These are phyloP conservation scores for Rosalia funebris DNA, from an alignment of 2,888 invertebrate genomes.

Conservation along the genomic window DNA sequence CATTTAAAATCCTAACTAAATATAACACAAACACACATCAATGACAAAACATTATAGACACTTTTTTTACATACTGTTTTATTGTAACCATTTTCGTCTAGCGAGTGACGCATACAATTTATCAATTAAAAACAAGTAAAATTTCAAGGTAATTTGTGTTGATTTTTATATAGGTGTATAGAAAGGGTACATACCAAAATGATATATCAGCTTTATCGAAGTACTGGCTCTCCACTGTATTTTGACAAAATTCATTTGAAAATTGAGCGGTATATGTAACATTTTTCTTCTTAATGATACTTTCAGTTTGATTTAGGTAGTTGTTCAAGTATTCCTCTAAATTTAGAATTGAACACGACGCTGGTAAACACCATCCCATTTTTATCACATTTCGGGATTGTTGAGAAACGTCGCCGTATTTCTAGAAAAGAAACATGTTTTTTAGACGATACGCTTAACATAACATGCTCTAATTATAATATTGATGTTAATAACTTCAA, in stretches of 20 bases:
- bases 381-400: constrained; percentile 55
- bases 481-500: no score
- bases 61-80: no score
- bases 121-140: no score
- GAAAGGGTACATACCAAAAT: constrained; percentile 62
- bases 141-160: constrained; percentile 5
- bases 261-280: constrained; percentile 51
- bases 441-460: no score
- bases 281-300: constrained; percentile 49
- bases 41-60: no score
- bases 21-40: no score
- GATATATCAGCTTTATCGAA: constrained; percentile 56
- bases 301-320: constrained; percentile 54
- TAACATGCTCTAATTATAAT: no score
- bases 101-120: no score
- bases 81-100: no score
- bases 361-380: constrained; percentile 60
- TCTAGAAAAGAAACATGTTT: constrained; percentile 42
- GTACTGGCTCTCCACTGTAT: constrained; percentile 47
- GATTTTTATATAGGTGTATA: neutral
- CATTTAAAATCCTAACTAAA: no score
- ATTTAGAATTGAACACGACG: constrained; percentile 57
- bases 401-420: constrained; percentile 55
- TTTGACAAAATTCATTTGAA: constrained; percentile 53
- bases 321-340: constrained; percentile 54